Evolutionary conservation across 2,113 vertebrate species (phyloP), one percentile per base, ranked within the genome.

Genomic region (Microtus pennsylvanicus): DNA sequence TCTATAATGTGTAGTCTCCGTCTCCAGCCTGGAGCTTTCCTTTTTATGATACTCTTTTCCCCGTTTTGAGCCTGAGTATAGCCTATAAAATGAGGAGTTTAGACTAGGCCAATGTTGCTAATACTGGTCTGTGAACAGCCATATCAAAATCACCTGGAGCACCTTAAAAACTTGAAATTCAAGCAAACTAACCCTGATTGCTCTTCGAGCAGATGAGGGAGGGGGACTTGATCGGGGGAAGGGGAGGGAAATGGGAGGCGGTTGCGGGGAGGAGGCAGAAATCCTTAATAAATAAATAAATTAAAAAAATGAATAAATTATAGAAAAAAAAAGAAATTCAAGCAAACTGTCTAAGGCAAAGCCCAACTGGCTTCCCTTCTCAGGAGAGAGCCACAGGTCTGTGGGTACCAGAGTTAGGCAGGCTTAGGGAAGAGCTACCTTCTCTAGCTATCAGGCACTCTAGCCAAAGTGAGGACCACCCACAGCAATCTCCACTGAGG

Each of bases 91-190:
- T 55, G 38, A 82, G 33, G 38, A 47, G 22, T 67, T 65, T 58
- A 38, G 82, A 67, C 42, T 78, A 96, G 30, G 83, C 85, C 85
- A 92, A 2, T n/a, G 76, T 63, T 76, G 28, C 58, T 76, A 96
- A 75, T 69, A 83, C 74, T 50, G 35, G 2, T 72, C n/a, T 89
- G 45, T 72, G n/a, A 94, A 81, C 3, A 77, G 12, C 8, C 35
- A n/a, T 52, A 87, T 19, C 61, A 91, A 95, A 93, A 91, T 82
- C 55, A 96, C 45, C 35, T 67, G 61, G 38, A 81, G 35, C 92
- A 21, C 42, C 42, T 50, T 63, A 72, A 81, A 74, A 95, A 63
- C 13, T 52, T 81, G 35, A 88, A 74, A 70, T 55, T n/a, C n/a
- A n/a, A n/a, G n/a, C n/a, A n/a, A n/a, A n/a, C n/a, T n/a, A n/a